Base-by-base conservation (phyloP, 2,797 vertebrate genomes). In the Amniataba percoides region DNA sequence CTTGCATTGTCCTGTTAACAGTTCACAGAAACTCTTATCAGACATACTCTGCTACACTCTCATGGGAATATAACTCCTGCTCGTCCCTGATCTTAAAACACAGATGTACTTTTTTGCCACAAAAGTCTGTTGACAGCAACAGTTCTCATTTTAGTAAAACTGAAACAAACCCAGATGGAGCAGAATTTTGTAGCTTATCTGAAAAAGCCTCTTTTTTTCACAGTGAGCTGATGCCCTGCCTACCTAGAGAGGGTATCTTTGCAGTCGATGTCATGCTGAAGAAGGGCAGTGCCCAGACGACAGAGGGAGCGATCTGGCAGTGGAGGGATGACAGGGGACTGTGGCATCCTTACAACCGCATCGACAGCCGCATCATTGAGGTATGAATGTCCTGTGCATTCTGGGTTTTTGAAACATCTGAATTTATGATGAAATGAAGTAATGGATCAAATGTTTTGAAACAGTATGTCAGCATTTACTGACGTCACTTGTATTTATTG, bases 281-380 rank as follows among this genome's bases (percentile, higher is more conserved):
- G 95, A 99, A 99, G 91, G 98, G 98, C 91, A 99, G 97, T 53
- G 96, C 98, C 0, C 98, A 99, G 95, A 98, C 97, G 71, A 99
- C 98, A 34, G 98, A 99, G 77, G 98, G 97, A 27, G 98, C 98
- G 0, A 98, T 99, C 88, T 99, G 98, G 98, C 98, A 99, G 64
- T 99, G 98, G 98, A 95, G 98, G 79, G 98, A 99, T 87, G 98
- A 99, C 92, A 94, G 98, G 48, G 98, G 98, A 74, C 96, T 99
- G 67, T 99, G 98, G 98, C 98, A 99, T 93, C 98, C 98, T 2
- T 99, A 99, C 92, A 99, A 99, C 93, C 97, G 98, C 88, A 99
- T 99, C 65, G 98, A 99, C 92, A 99, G 98, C 93, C 97, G 98
- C 88, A 99, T 99, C 89, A 99, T 99, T 92, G 98, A 99, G 97